These are phyloP conservation scores for Lepisosteus oculatus DNA, from an alignment of 2,113 vertebrate species.

Conservation along the genomic window DNA sequence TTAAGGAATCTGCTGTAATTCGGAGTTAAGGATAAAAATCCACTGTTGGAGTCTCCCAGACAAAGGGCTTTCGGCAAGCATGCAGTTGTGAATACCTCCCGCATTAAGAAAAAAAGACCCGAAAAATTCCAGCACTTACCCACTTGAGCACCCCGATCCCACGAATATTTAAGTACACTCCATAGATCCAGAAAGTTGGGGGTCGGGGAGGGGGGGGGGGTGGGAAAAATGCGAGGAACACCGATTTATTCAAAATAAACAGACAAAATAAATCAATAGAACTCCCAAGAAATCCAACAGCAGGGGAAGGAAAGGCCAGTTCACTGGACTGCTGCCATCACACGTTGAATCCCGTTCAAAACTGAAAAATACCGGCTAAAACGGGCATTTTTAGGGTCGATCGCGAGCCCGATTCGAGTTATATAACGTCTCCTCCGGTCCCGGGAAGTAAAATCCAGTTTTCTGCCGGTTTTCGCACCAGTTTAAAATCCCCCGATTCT, in stretches of 20 bases:
- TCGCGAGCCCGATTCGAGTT: constrained; percentile 29
- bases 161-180: constrained; percentile 49
- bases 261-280: constrained; percentile 44
- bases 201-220: constrained; percentile 28
- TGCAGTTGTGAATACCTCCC: constrained; percentile 45
- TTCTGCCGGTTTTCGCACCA: constrained; percentile 35
- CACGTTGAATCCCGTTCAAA: constrained; percentile 56
- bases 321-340: constrained; percentile 73
- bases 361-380: constrained; percentile 47
- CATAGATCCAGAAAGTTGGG: constrained; percentile 31
- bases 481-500: constrained; percentile 53
- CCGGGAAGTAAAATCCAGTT: constrained; percentile 50
- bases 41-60: constrained; percentile 36
- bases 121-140: constrained; percentile 56
- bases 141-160: constrained; percentile 46
- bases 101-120: constrained; percentile 14
- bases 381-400: constrained; percentile 42
- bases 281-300: constrained; percentile 64
- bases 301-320: constrained; percentile 62
- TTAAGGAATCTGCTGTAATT: no score
- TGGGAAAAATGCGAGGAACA: constrained; percentile 21
- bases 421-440: constrained; percentile 26
- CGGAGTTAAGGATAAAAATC: neutral
- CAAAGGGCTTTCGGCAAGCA: constrained; percentile 44
- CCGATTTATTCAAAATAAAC: constrained; percentile 26